Evolutionary conservation across 64 coral and sea anemone species (phyloP).

Genomic region (Exaiptasia diaphana): DNA sequence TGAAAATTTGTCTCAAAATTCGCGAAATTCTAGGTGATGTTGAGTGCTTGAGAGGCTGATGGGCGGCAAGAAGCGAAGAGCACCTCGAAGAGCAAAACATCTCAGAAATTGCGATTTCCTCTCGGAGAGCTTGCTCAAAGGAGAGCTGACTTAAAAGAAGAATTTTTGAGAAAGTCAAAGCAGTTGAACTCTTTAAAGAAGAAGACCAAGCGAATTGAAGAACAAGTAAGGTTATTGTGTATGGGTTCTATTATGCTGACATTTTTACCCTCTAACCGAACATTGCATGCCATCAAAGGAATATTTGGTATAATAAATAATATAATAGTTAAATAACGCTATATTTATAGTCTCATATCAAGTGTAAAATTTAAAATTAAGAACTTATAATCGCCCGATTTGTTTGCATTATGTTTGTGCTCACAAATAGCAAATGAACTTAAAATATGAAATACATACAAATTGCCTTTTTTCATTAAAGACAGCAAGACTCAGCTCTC

Average conservation of each 20-base stretch:
- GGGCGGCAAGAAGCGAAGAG: slow-evolving; percentile 44
- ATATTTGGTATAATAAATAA: too few relatives aligned
- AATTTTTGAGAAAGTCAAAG: slow-evolving; percentile 26
- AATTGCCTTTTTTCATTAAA: neutral
- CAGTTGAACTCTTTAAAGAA: slow-evolving; percentile 9
- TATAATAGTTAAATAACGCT: too few relatives aligned
- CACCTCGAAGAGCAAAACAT: slow-evolving; percentile 8
- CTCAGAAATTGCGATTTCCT: slow-evolving; percentile 49
- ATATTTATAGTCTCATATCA: too few relatives aligned
- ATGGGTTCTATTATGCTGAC: neutral
- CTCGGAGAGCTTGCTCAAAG: slow-evolving; percentile 43
- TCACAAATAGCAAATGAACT: too few relatives aligned
- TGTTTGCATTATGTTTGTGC: too few relatives aligned
- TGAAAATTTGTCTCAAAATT: slow-evolving; percentile 57
- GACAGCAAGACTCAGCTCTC: slow-evolving; percentile 2
- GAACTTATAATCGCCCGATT: too few relatives aligned
- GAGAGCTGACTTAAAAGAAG: slow-evolving; percentile 42
- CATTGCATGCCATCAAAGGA: too few relatives aligned
- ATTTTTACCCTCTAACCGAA: neutral
- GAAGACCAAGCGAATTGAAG: slow-evolving; percentile 12
- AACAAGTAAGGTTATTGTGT: slow-evolving; percentile 36
- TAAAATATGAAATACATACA: neutral
- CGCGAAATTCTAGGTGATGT: neutral
- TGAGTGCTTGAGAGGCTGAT: neutral
- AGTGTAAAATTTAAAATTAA: too few relatives aligned